Percentiles rank a stretch among this genome's conserved stretches.
These are phyloP conservation scores for Sphenopsis melanotis DNA, from an alignment of 2,797 vertebrate species.

Conservation along the genomic window DNA sequence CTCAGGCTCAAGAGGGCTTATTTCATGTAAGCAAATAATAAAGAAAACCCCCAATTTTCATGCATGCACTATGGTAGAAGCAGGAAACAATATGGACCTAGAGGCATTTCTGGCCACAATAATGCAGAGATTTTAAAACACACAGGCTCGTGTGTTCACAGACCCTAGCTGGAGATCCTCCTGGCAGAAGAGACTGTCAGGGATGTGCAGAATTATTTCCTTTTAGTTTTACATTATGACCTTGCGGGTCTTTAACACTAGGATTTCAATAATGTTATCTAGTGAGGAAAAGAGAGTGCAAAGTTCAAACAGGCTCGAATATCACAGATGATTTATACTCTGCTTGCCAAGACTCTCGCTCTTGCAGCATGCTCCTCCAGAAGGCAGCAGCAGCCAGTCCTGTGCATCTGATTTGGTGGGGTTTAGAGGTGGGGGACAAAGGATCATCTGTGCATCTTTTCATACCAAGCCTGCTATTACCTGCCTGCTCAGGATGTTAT, in stretches of 20 bases:
- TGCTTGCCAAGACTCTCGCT: background rate
- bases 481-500: background rate
- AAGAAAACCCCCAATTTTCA: background rate
- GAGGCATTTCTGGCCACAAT: background rate
- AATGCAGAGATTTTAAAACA: background rate
- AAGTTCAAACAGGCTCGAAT: background rate
- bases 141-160: background rate
- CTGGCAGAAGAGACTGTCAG: background rate
- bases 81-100: background rate
- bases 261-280: background rate
- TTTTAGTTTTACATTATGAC: background rate
- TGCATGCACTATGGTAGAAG: background rate
- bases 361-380: background rate
- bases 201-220: background rate
- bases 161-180: background rate
- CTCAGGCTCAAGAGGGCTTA: background rate
- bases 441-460: background rate
- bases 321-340: background rate
- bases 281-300: background rate
- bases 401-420: background rate
- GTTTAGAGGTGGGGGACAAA: background rate
- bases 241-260: background rate
- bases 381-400: background rate
- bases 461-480: background rate
- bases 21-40: background rate